These are phyloP conservation scores for Sebastes itinus DNA, from an alignment of 2,797 vertebrate genomes.

Conservation along the genomic window DNA sequence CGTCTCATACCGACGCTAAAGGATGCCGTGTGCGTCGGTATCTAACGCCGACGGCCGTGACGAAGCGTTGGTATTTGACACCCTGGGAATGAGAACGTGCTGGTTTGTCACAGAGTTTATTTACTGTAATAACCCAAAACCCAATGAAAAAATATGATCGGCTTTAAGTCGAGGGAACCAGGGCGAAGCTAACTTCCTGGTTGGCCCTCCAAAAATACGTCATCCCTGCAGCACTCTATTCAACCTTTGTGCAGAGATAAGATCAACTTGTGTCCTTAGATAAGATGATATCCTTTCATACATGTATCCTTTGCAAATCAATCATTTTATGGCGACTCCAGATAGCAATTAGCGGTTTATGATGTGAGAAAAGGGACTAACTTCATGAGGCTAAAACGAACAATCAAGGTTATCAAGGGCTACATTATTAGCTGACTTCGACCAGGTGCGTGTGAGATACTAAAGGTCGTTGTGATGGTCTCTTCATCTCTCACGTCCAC, in stretches of 20 bases:
- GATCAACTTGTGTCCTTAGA: neutral
- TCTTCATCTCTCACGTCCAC: slow-evolving; percentile 6
- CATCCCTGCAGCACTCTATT: neutral
- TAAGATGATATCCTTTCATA: neutral
- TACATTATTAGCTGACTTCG: neutral
- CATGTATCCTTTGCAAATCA: slow-evolving; percentile 11
- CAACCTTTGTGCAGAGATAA: neutral
- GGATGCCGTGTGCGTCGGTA: too few relatives aligned
- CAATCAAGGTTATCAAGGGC: slow-evolving; percentile 22
- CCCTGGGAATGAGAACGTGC: too few relatives aligned
- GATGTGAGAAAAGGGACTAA: slow-evolving; percentile 8
- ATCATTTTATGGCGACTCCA: slow-evolving; percentile 1
- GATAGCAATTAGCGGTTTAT: slow-evolving; percentile 27
- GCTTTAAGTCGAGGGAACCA: too few relatives aligned
- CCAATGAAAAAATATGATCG: accelerated
- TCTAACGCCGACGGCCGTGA: too few relatives aligned
- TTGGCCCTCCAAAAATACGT: accelerated
- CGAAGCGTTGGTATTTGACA: accelerated
- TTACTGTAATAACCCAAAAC: too few relatives aligned
- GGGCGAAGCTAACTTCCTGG: too few relatives aligned
- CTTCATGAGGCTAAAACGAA: slow-evolving; percentile 17
- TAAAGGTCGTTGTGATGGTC: slow-evolving; percentile 6
- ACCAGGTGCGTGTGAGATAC: slow-evolving; percentile 1
- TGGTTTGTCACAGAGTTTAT: too few relatives aligned
- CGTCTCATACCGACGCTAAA: too few relatives aligned